phyloP scores from a whole-genome alignment of 1,140 invertebrate genomes.

The Trachymyrmex septentrionalis region DNA sequence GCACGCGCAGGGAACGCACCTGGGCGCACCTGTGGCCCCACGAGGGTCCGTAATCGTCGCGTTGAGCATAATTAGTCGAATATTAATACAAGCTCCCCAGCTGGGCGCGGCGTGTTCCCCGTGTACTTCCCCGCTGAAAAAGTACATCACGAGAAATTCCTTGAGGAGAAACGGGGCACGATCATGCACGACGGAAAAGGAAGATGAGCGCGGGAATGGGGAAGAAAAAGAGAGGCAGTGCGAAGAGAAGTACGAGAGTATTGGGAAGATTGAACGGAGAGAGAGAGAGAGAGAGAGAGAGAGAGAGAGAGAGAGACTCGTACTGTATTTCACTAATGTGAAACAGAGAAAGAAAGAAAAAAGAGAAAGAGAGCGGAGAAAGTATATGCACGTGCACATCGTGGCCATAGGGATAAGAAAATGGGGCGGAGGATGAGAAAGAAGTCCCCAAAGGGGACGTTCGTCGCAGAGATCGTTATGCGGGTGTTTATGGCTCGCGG shows the following conservation, averaged over 20 bases:
- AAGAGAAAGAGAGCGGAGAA: constrained; percentile 1
- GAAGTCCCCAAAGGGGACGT: constrained; percentile 28
- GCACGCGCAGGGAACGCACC: constrained; percentile 35
- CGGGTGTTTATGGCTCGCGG: constrained; percentile 79
- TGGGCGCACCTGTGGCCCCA: constrained; percentile 71
- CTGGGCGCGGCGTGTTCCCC: constrained; percentile 46
- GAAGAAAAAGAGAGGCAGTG: background rate
- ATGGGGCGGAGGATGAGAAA: background rate
- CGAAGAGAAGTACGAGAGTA: background rate
- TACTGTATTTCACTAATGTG: background rate
- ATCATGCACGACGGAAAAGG: background rate
- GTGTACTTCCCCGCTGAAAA: constrained; percentile 40
- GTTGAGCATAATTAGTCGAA: constrained; percentile 77
- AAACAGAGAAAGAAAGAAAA: too few relatives aligned
- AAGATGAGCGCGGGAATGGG: background rate
- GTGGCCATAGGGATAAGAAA: constrained; percentile 5
- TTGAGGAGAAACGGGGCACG: background rate
- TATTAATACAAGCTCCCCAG: constrained; percentile 68
- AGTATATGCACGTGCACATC: constrained; percentile 33
- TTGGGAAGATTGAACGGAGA: background rate
- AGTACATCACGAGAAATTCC: constrained; percentile 52
- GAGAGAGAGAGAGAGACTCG: constrained; percentile 32
- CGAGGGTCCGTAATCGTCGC: constrained; percentile 75
- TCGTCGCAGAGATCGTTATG: constrained; percentile 72
- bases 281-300: constrained; percentile 38